Base-by-base conservation (phyloP, 2,113 vertebrate species). In the Melanostigma gelatinosum region DNA sequence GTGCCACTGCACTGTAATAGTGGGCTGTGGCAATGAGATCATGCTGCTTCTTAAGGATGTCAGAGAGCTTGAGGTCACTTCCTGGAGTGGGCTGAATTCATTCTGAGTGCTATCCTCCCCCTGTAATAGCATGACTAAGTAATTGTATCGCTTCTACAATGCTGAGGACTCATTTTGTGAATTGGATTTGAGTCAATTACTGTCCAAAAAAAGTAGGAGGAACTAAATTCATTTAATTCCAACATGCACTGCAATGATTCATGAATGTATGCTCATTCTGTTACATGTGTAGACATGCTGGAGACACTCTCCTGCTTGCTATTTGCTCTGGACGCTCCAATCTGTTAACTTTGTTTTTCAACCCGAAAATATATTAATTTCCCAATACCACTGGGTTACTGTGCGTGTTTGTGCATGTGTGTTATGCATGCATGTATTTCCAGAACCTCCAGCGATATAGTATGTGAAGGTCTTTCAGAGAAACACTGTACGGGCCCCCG, bases 381-480 rank as follows among this genome's bases (percentile, higher is more conserved):
- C 24, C 65, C 42, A 67, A n/a, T 32, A 32, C 44, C 70, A 15
- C 69, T 9, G 27, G 63, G 61, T 72, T 0, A 8, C 40, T 61
- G 40, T 24, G 44, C 72, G 69, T 57, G 77, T 60, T 52, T 80
- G 74, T 57, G 61, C 42, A 34, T 55, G 58, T 68, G 44, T 77
- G 67, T 71, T 40, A 16, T 27, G 29, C 29, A 46, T 52, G 65
- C 50, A 48, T 65, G 44, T 15, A 18, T 40, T 74, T 75, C 42
- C 66, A 73, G 27, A 52, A 42, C 6, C 57, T 27, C 12, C 8
- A 40, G 20, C 34, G 57, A 73, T 32, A 20, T 0, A 29, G 44
- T 72, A 84, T 75, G 75, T 78, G 65, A 83, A 68, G 80, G 62
- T 72, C 84, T 78, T 82, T 90, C 68, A 90, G 79, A 57, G 44